Base-by-base conservation (phyloP, 2,888 invertebrate genomes). In the Pediacus dermestoides region DNA sequence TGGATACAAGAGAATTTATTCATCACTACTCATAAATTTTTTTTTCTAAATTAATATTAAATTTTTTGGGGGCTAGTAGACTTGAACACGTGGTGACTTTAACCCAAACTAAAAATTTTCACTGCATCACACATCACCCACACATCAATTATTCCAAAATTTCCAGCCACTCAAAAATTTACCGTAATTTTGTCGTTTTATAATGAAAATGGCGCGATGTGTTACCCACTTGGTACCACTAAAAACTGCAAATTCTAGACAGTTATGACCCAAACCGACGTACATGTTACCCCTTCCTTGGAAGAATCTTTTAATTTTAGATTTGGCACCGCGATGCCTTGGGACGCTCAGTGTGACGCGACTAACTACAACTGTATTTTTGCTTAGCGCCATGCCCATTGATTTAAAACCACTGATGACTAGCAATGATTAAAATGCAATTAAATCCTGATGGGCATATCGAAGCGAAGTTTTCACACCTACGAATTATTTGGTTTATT, bases 301-400 rank as follows among this genome's bases (percentile, higher is more conserved):
- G 28, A 7, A 67, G 39, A 46, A 44, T 48, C 50, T 55, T 74
- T 76, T 77, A 73, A 74, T 73, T 76, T 77, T 77, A 77, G 76
- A 73, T 72, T 77, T 77, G 77, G 77, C 77, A 74, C 72, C 65
- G 73, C 71, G 72, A 75, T 76, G 76, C 73, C 36, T 35, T 26
- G 39, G 34, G 42, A 33, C 39, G 30, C 32, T 10, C 22, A 25
- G 34, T 37, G 28, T 32, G 37, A 31, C 40, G 37, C 18, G 30
- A 21, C 37, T 27, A 34, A 16, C 36, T 31, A 30, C 38, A 38
- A 39, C 39, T 33, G 23, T 43, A 10, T 26, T 38, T 34, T 6
- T 14, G 22, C 30, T 38, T 39, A 9, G 10, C 10, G 30, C 16
- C 27, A 12, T 22, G 18, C 18, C 9, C 18, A 18, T 30, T 31